Evolutionary conservation across 2,113 vertebrate genomes (phyloP).

Genomic region (Apteryx owenii): DNA sequence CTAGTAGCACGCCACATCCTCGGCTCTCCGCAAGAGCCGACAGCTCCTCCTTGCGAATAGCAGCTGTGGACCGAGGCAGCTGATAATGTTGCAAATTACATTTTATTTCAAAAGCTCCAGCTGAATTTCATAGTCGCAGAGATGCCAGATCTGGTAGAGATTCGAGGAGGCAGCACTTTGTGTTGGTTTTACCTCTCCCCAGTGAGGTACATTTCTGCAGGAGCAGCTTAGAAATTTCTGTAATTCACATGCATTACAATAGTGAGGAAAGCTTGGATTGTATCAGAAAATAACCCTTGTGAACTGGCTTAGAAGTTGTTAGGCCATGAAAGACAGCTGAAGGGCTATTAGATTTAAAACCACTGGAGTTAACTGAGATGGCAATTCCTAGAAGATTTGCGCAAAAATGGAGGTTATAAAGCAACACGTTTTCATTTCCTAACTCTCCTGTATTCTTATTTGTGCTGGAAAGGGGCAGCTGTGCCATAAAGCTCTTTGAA

Average conservation of each 20-base stretch:
- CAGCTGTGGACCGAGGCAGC: neutral
- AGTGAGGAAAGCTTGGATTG: accelerated
- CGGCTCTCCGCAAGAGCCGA: neutral
- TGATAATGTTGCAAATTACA: neutral
- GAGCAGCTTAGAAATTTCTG: neutral
- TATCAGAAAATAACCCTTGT: neutral
- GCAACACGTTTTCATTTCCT: neutral
- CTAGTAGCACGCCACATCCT: neutral
- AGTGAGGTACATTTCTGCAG: neutral
- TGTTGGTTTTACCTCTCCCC: neutral
- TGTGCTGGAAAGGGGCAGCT: neutral
- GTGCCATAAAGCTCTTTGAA: neutral
- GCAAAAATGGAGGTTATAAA: neutral
- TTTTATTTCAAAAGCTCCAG: neutral
- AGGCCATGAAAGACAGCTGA: neutral
- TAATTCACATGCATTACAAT: neutral
- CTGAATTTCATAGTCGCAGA: neutral
- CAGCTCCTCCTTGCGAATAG: neutral
- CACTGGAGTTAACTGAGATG: neutral
- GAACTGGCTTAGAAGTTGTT: neutral
- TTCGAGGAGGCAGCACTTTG: neutral
- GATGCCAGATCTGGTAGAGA: neutral
- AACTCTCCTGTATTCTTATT: neutral
- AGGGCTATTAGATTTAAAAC: neutral
- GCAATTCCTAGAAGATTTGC: too few relatives aligned